These are phyloP conservation scores for Xenotilapia flavipinnis DNA, from an alignment of 2,113 vertebrate genomes.

Conservation along the genomic window DNA sequence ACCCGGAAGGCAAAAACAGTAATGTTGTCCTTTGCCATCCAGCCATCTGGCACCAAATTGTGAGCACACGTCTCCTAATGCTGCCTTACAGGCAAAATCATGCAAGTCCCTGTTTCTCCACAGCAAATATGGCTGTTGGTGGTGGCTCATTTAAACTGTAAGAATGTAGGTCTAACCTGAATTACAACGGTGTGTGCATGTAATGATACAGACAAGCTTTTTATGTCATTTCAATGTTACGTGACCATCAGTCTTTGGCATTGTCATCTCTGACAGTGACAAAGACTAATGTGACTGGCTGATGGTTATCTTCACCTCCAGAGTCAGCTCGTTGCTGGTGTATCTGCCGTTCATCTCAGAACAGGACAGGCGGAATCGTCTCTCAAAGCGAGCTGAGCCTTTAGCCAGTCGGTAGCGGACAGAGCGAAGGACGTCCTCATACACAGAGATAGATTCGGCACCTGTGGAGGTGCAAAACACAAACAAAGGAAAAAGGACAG, in stretches of 20 bases:
- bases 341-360: constrained; percentile 98
- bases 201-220: background rate
- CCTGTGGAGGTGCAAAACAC: constrained; percentile 57
- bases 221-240: background rate
- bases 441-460: constrained; percentile 93
- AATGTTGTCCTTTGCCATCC: background rate
- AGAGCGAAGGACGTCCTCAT: constrained; percentile 89
- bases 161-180: background rate
- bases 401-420: constrained; percentile 82
- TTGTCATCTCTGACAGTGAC: background rate
- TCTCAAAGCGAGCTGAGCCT: constrained; percentile 86
- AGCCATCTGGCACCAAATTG: background rate
- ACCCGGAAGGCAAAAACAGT: background rate
- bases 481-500: background rate
- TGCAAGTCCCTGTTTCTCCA: background rate
- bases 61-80: background rate
- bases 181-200: background rate
- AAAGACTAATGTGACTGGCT: background rate
- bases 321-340: constrained; percentile 92
- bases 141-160: background rate
- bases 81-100: background rate
- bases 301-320: constrained; percentile 78
- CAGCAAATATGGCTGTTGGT: background rate
- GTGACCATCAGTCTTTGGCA: background rate
- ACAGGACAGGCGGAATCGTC: constrained; percentile 93